These are phyloP conservation scores for Cephus runcator DNA, from an alignment of 2,888 invertebrate species.

Conservation along the genomic window DNA sequence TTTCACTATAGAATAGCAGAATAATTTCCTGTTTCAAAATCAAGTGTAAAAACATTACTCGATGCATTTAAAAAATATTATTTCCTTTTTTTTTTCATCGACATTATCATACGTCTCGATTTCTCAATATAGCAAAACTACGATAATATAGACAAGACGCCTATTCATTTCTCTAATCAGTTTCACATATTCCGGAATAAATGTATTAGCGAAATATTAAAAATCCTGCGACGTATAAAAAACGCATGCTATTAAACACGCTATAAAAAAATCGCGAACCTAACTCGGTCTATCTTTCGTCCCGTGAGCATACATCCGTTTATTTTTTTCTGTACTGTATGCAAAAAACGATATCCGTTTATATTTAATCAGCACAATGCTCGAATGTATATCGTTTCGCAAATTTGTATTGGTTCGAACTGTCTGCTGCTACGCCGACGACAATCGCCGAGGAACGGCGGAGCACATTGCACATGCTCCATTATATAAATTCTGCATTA, in stretches of 20 bases:
- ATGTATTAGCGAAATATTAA: not conserved
- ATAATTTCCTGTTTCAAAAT: not conserved
- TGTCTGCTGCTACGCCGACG: not conserved
- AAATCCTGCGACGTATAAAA: not conserved
- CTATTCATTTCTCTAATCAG: not conserved
- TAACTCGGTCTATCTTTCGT: not conserved
- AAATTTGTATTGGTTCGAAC: not conserved
- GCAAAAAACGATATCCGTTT: not conserved
- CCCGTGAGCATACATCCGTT: not conserved
- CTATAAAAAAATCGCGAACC: not conserved
- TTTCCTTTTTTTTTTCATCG: not conserved
- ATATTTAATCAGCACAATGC: not conserved
- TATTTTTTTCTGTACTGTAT: not conserved
- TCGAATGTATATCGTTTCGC: not conserved
- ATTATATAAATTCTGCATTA: not conserved
- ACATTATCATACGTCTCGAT: not conserved
- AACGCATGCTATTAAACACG: not conserved
- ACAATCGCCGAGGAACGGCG: not conserved
- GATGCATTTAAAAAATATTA: not conserved
- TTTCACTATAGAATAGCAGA: not conserved
- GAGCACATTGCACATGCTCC: not conserved
- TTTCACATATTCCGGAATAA: not conserved
- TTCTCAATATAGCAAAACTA: not conserved
- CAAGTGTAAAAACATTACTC: not conserved
- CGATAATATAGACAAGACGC: not conserved